phyloP scores from a whole-genome alignment of 1,140 invertebrate genomes.

The Diorhabda sublineata region DNA sequence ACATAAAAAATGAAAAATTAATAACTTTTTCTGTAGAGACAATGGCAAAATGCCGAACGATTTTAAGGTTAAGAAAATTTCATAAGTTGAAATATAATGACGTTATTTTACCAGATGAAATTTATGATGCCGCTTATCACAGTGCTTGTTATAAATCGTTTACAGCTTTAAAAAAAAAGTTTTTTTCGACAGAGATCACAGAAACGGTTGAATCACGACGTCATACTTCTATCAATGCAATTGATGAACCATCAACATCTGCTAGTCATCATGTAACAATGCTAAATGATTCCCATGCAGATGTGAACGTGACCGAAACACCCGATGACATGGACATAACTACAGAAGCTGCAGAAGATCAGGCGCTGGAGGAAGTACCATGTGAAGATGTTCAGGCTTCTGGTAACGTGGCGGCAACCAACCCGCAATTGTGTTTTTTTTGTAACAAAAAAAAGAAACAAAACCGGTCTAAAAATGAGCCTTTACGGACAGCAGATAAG shows the following conservation, averaged over 20 bases:
- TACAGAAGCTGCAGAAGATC: too few relatives aligned
- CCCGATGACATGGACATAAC: too few relatives aligned
- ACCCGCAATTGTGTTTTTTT: slow-evolving; percentile 20
- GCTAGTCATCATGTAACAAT: too few relatives aligned
- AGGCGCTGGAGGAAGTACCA: too few relatives aligned
- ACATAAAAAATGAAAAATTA: slow-evolving; percentile 6
- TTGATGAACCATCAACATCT: too few relatives aligned
- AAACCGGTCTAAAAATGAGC: slow-evolving; percentile 15
- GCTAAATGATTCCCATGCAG: too few relatives aligned
- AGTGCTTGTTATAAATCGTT: slow-evolving; percentile 27
- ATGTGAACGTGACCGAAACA: too few relatives aligned
- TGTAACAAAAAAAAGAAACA: too few relatives aligned
- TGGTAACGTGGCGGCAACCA: slow-evolving; percentile 24
- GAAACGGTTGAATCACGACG: neutral
- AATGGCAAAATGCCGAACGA: slow-evolving; percentile 17
- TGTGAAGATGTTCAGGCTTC: slow-evolving; percentile 23
- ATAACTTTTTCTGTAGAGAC: slow-evolving; percentile 13
- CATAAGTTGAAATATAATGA: slow-evolving; percentile 19
- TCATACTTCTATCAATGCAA: too few relatives aligned
- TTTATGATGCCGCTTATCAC: slow-evolving; percentile 23
- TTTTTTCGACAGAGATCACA: slow-evolving; percentile 1
- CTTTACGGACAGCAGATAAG: too few relatives aligned
- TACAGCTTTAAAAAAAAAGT: slow-evolving; percentile 24
- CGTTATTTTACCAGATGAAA: slow-evolving; percentile 17
- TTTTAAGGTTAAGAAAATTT: slow-evolving; percentile 19